Conservation (phyloP, 2,888 invertebrate genomes). For the Platynereis dumerilii region DNA sequence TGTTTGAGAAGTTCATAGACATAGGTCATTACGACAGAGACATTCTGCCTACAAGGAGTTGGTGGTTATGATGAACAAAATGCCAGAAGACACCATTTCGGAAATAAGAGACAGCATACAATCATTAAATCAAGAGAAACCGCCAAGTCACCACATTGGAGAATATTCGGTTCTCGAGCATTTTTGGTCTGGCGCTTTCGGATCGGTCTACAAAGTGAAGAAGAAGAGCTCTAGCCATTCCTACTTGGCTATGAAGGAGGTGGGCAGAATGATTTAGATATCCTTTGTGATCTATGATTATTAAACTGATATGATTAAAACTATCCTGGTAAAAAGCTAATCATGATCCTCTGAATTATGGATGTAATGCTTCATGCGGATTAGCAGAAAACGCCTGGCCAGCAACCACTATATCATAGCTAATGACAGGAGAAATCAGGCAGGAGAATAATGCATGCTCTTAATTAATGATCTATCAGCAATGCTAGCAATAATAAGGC, state of each 20-base stretch:
- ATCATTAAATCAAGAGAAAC: conserved; percentile 55
- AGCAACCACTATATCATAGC: no score
- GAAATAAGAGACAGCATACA: conserved; percentile 53
- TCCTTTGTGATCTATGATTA: no score
- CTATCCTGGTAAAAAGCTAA: no score
- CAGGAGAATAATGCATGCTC: no score
- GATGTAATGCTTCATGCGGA: no score
- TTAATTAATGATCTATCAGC: no score
- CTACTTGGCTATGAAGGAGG: conserved; percentile 65
- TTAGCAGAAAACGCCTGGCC: no score
- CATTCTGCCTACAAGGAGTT: conserved; percentile 60
- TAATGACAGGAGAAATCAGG: no score
- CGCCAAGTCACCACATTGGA: conserved; percentile 55
- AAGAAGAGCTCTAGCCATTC: conserved; percentile 53
- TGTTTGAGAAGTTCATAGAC: conserved; percentile 64
- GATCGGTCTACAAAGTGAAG: conserved; percentile 65
- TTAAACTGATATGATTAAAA: no score
- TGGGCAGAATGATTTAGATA: conserved; percentile 33
- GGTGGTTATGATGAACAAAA: conserved; percentile 53
- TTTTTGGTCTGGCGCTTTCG: conserved; percentile 65
- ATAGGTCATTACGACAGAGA: conserved; percentile 64
- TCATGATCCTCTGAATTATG: no score
- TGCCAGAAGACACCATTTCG: conserved; percentile 47
- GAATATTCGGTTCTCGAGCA: conserved; percentile 65
- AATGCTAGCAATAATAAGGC: no score